Conservation (phyloP, 2,888 invertebrate species). For the Chloroclystis v-ata region DNA sequence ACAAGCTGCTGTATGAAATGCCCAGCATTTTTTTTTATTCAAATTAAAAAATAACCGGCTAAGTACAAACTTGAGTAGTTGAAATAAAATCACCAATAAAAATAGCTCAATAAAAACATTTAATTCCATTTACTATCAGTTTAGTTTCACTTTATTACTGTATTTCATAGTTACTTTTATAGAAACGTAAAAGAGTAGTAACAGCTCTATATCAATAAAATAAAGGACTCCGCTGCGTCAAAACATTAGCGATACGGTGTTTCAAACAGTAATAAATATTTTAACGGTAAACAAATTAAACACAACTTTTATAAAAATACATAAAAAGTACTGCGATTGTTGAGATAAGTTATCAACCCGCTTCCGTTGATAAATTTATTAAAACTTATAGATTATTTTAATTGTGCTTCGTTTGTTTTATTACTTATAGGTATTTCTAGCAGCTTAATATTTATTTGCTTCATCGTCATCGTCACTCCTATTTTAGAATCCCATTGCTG, state of each 20-base stretch:
- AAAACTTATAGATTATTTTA: conserved; percentile 13
- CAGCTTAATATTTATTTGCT: not conserved
- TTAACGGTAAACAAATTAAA: conserved; percentile 19
- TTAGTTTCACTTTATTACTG: no score
- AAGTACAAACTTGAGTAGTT: no score
- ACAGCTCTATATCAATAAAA: conserved; percentile 12
- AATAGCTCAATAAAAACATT: no score
- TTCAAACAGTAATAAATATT: conserved; percentile 17
- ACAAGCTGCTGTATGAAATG: no score
- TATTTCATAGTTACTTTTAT: not conserved
- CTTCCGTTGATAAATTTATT: conserved; percentile 20
- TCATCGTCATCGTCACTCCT: no score
- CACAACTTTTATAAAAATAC: conserved; percentile 12
- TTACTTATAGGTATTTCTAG: not conserved
- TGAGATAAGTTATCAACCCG: conserved; percentile 17
- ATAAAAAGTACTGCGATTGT: conserved; percentile 18
- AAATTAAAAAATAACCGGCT: no score
- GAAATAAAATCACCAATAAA: no score
- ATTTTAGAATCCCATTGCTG: no score
- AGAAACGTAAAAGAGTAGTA: conserved; percentile 1
- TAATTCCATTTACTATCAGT: no score
- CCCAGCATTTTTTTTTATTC: no score
- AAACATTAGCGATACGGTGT: conserved; percentile 17
- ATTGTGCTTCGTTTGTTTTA: not conserved
- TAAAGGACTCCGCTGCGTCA: conserved; percentile 16